Conservation (phyloP, 2,797 vertebrate genomes). For the Anabacerthia variegaticeps region DNA sequence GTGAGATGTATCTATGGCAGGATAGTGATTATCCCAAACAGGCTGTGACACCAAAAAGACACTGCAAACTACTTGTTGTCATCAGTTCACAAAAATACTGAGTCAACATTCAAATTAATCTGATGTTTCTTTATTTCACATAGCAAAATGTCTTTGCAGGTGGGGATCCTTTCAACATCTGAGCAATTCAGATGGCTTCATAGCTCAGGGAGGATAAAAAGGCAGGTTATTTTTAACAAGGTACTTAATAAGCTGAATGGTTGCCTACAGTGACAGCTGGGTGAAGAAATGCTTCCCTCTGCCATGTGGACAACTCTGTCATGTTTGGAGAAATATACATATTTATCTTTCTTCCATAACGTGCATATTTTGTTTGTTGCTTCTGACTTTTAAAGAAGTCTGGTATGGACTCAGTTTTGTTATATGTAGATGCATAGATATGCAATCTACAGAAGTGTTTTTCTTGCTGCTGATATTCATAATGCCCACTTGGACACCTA, state of each 20-base stretch:
- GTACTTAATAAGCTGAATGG: neutral
- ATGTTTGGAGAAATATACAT: neutral
- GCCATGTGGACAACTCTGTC: neutral
- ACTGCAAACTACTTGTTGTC: neutral
- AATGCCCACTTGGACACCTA: neutral
- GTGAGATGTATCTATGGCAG: fast-evolving
- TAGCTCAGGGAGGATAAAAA: conserved; percentile 31
- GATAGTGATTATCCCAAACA: neutral
- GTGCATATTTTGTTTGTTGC: neutral
- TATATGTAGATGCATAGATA: neutral
- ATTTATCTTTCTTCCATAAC: neutral
- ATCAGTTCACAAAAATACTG: conserved; percentile 3
- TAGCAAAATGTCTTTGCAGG: conserved; percentile 16
- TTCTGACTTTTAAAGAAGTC: neutral
- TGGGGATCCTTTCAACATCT: conserved; percentile 34
- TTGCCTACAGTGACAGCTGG: neutral
- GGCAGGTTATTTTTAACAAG: neutral
- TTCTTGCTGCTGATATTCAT: neutral
- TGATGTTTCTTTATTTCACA: neutral
- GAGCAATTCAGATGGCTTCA: conserved; percentile 14
- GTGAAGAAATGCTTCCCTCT: neutral
- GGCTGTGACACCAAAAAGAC: neutral
- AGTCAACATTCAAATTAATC: conserved; percentile 31
- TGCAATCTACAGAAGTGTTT: neutral
- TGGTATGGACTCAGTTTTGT: neutral